Percentiles rank a stretch among this genome's conserved stretches.
Conservation (phyloP, 1,140 invertebrate species). For the Laupala kohalensis region DNA sequence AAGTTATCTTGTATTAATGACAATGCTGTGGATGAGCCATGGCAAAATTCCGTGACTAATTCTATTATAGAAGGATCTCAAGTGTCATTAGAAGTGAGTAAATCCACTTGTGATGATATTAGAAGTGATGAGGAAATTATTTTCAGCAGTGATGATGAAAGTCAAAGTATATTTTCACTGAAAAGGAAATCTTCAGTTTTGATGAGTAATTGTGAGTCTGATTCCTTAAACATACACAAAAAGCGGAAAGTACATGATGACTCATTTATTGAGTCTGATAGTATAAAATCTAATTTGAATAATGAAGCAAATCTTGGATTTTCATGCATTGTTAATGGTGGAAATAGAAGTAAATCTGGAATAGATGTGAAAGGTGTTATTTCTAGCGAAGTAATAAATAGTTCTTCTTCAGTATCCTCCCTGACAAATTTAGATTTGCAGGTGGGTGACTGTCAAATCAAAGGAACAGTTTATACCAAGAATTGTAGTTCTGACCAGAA, state of each 20-base stretch:
- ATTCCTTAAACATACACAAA: not conserved
- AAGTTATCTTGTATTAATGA: constrained; percentile 16
- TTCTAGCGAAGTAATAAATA: too few species aligned
- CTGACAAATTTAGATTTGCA: too few species aligned
- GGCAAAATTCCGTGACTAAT: constrained; percentile 15
- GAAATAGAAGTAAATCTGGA: not conserved
- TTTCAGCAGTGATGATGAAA: constrained; percentile 33
- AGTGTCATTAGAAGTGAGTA: not conserved
- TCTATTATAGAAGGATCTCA: not conserved
- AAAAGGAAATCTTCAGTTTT: not conserved
- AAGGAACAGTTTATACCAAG: too few species aligned
- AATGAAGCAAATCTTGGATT: too few species aligned
- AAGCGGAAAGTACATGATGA: not conserved
- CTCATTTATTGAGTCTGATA: too few species aligned
- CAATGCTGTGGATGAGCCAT: constrained; percentile 25
- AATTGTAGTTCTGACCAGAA: too few species aligned
- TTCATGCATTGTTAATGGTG: not conserved
- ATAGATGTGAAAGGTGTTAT: too few species aligned
- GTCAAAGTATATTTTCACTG: not conserved
- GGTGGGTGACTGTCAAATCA: too few species aligned
- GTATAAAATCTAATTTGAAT: too few species aligned
- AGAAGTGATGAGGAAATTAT: constrained; percentile 40
- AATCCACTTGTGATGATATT: not conserved
- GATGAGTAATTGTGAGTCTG: too few species aligned
- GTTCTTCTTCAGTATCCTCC: too few species aligned